Evolutionary conservation across 2,113 vertebrate species (phyloP).

Genomic region (Petaurus breviceps): DNA sequence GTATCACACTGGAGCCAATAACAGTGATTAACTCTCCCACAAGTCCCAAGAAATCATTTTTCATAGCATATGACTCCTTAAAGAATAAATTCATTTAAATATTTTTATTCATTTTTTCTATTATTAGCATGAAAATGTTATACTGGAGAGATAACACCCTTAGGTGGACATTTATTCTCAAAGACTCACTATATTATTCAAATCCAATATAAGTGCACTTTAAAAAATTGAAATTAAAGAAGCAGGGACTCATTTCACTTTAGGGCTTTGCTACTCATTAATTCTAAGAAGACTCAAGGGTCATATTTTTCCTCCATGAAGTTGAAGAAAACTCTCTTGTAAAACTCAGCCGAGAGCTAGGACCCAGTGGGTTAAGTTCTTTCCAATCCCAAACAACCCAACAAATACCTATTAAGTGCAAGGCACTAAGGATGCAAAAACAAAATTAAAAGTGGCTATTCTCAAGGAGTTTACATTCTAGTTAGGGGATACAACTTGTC

Average conservation of each 20-base stretch:
- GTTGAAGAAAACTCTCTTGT: background rate
- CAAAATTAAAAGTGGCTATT: background rate
- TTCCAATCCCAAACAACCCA: background rate
- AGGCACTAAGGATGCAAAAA: background rate
- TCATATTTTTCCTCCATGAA: background rate
- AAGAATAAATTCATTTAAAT: conserved; percentile 22
- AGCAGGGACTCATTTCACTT: background rate
- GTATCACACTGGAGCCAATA: conserved; percentile 52
- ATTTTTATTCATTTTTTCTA: background rate
- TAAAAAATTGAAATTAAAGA: background rate
- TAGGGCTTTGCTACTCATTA: background rate
- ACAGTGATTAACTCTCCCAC: conserved; percentile 55
- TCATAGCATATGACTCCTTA: conserved; percentile 44
- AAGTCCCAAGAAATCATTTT: conserved; percentile 54
- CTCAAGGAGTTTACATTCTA: background rate
- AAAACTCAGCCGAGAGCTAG: background rate
- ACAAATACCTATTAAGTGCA: background rate
- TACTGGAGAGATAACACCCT: background rate
- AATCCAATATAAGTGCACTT: background rate
- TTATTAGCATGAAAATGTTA: background rate
- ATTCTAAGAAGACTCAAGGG: background rate
- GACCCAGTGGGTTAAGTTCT: background rate
- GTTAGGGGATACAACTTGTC: background rate
- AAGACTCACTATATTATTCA: background rate
- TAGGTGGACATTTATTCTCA: background rate